Percentiles rank a stretch among this genome's conserved stretches.
Conservation (phyloP, 2,888 invertebrate genomes). For the Melanchra persicariae region DNA sequence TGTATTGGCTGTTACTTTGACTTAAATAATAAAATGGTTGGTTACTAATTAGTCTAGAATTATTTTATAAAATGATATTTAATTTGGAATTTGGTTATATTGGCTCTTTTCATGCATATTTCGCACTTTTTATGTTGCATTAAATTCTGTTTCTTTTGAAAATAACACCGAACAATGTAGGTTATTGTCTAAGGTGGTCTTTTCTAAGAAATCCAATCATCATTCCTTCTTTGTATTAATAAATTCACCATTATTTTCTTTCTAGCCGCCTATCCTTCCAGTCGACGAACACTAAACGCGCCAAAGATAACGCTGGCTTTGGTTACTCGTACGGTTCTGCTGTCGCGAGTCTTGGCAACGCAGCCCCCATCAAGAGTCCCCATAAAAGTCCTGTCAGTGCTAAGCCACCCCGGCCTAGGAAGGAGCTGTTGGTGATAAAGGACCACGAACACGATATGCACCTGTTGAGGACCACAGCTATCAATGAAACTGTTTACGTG, state of each 20-base stretch:
- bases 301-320: slow-evolving; percentile 85
- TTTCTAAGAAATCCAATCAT: not conserved
- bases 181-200: not conserved
- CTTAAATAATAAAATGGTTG: too few relatives aligned
- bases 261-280: slow-evolving; percentile 80
- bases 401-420: slow-evolving; percentile 74
- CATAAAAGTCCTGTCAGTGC: slow-evolving; percentile 28
- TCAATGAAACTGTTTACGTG: slow-evolving; percentile 79
- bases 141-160: too few relatives aligned
- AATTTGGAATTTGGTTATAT: too few relatives aligned
- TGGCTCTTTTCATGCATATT: too few relatives aligned
- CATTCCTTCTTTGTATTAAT: not conserved
- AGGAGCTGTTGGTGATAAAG: slow-evolving; percentile 72
- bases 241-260: slow-evolving; percentile 32
- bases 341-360: slow-evolving; percentile 76
- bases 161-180: not conserved
- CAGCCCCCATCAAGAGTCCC: slow-evolving; percentile 60
- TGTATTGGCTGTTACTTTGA: too few relatives aligned
- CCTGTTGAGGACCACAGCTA: slow-evolving; percentile 83
- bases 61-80: too few relatives aligned
- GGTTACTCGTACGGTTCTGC: slow-evolving; percentile 86
- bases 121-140: too few relatives aligned
- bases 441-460: slow-evolving; percentile 75
- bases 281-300: slow-evolving; percentile 81
- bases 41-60: too few relatives aligned